phyloP scores from a whole-genome alignment of 2,113 vertebrate genomes.

The Scytalopus superciliaris region DNA sequence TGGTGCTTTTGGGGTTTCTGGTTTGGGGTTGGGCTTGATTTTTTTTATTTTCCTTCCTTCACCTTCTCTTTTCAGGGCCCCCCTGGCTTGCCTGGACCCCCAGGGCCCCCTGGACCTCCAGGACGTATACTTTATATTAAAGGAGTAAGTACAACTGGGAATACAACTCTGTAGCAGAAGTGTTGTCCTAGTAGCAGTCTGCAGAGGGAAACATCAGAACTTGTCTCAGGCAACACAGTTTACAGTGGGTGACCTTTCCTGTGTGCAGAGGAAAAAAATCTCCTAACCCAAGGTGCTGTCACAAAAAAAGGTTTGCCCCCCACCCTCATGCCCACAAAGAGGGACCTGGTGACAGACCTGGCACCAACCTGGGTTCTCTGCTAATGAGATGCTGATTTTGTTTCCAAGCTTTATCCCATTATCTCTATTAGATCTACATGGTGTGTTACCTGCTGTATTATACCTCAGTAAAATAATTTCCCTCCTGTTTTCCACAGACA shows the following conservation, averaged over 20 bases:
- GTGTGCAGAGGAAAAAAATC: neutral
- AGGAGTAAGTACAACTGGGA: constrained; percentile 83
- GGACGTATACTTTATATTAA: constrained; percentile 85
- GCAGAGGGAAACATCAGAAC: neutral
- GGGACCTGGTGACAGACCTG: neutral
- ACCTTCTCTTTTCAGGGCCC: constrained; percentile 72
- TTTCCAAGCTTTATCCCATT: neutral
- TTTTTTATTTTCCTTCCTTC: neutral
- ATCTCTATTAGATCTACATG: neutral
- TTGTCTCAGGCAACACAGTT: neutral
- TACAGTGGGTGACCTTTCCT: neutral
- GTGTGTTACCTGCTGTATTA: neutral
- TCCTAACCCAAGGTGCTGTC: neutral
- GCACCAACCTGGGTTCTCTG: neutral
- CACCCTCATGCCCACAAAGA: rapidly evolving
- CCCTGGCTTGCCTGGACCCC: constrained; percentile 82
- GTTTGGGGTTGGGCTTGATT: neutral
- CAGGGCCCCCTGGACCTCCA: constrained; percentile 86
- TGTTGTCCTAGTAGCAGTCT: neutral
- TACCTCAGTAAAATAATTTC: constrained; percentile 4
- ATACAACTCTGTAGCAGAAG: neutral
- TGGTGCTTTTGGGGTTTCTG: neutral
- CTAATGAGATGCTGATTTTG: neutral
- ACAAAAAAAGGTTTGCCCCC: neutral
- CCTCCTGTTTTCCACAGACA: constrained; percentile 80